phyloP scores from a whole-genome alignment of 2,888 invertebrate species.

The Pocota personata region DNA sequence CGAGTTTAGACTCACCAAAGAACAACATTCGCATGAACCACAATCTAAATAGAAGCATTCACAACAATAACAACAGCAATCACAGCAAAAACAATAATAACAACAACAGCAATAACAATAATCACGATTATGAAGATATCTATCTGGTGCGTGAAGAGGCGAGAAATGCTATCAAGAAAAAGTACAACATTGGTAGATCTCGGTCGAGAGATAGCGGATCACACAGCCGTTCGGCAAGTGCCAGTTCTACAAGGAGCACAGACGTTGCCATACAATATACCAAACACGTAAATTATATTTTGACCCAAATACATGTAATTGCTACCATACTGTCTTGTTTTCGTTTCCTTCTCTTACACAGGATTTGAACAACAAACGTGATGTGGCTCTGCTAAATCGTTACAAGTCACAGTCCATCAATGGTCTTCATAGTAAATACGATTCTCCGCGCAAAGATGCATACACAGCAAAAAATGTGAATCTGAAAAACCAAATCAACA shows the following conservation, averaged over 20 bases:
- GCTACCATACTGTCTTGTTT: background rate
- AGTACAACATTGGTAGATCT: slow-evolving; percentile 83
- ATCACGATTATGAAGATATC: slow-evolving; percentile 92
- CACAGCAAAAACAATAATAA: slow-evolving; percentile 71
- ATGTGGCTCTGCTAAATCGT: slow-evolving; percentile 78
- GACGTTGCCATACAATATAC: slow-evolving; percentile 82
- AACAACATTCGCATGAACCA: slow-evolving; percentile 78
- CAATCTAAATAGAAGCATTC: slow-evolving; percentile 75
- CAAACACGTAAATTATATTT: slow-evolving; percentile 79
- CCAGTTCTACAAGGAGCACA: slow-evolving; percentile 83
- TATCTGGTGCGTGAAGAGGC: slow-evolving; percentile 88
- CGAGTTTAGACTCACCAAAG: slow-evolving; percentile 82
- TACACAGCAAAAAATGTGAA: slow-evolving; percentile 80
- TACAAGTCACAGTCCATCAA: slow-evolving; percentile 81
- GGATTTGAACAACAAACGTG: slow-evolving; percentile 81
- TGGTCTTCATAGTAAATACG: slow-evolving; percentile 80
- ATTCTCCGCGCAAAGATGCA: slow-evolving; percentile 78
- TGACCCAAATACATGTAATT: slow-evolving; percentile 60
- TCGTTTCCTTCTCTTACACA: slow-evolving; percentile 56
- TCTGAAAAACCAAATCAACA: slow-evolving; percentile 80
- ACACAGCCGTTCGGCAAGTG: slow-evolving; percentile 89
- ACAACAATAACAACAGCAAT: slow-evolving; percentile 73
- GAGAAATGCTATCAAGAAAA: slow-evolving; percentile 78
- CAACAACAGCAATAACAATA: slow-evolving; percentile 74
- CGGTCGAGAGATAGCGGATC: slow-evolving; percentile 88